Evolutionary conservation across 37 sponge, comb jelly and placozoan genomes (phyloP), one percentile per base, ranked within the genome.

Genomic region (Bolinopsis microptera): DNA sequence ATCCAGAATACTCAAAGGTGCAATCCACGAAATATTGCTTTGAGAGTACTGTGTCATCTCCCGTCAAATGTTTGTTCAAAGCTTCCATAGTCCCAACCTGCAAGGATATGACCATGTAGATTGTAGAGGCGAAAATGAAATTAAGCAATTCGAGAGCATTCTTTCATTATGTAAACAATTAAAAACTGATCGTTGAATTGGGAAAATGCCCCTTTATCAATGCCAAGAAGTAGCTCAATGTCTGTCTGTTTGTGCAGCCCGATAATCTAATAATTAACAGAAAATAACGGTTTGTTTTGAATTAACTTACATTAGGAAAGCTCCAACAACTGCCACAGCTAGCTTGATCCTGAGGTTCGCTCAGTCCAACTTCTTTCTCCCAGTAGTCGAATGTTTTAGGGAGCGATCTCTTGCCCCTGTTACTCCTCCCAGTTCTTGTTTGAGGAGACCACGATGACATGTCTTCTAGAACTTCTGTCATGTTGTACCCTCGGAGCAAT

Each of bases 1-100:
- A 86, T 0, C 90, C 90, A 35, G 37, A 32, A 3, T 38, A 35
- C 0, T 0, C n/a, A 1, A 34, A n/a, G 8, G 26, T 22, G 24
- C 90, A 86, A 38, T 86, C 90, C 24, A 86, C 61, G 90, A 33
- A 86, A 38, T 33, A 86, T 34, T 86, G 90, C 61, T 86, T 48
- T 1, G 90, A 39, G 61, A 86, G 39, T 3, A 39, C 61, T 28
- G 61, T 86, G 27, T 16, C 35, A 3, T 86, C 90, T 9, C 90
- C 90, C 26, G 90, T 86, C 0, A 41, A 30, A 0, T 38, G 25
- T 27, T 40, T 86, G 90, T 86, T 41, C 30, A 86, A n/a, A 13
- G 35, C 61, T 27, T 86, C 90, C 90, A 86, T 28, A 0, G 48
- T 41, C 31, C 41, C 41, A 22, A 77, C 32, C 80, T 77, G 74